These are phyloP conservation scores for Carterocephalus palaemon DNA, from an alignment of 2,888 invertebrate species.

Conservation along the genomic window DNA sequence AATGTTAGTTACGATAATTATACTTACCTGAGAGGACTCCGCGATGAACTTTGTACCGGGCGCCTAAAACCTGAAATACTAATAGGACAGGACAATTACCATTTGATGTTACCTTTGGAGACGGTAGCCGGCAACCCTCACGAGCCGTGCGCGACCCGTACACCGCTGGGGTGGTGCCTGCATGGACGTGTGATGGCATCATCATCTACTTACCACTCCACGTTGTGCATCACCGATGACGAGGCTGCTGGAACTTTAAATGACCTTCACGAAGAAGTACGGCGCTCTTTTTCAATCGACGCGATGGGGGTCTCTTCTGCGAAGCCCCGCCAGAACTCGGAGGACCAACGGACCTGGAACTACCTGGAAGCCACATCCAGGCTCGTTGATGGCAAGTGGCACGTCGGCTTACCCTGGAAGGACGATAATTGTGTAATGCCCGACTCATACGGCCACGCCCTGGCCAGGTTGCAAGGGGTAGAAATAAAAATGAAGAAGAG, in stretches of 20 bases:
- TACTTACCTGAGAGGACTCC: slow-evolving; percentile 18
- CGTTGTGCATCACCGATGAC: background rate
- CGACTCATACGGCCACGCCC: background rate
- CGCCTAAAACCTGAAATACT: slow-evolving; percentile 36
- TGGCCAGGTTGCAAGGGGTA: background rate
- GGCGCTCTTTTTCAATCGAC: background rate
- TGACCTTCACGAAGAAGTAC: background rate
- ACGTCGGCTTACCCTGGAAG: slow-evolving; percentile 35
- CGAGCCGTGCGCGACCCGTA: slow-evolving; percentile 9
- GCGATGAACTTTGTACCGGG: slow-evolving; percentile 8
- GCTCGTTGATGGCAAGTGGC: slow-evolving; percentile 24
- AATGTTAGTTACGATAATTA: slow-evolving; percentile 21
- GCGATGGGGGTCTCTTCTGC: background rate
- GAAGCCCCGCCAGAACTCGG: background rate
- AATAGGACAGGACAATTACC: slow-evolving; percentile 38
- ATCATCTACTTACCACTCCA: background rate
- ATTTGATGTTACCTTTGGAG: slow-evolving; percentile 33
- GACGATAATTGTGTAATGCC: slow-evolving; percentile 16
- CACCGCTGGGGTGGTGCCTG: slow-evolving; percentile 9
- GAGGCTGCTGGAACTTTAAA: background rate
- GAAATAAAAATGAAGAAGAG: slow-evolving; percentile 4
- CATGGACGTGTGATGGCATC: slow-evolving; percentile 5
- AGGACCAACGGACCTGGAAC: background rate
- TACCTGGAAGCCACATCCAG: background rate
- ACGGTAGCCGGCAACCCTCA: slow-evolving; percentile 1